Base-by-base conservation (phyloP, 2,888 invertebrate species). In the Phortica okadai region DNA sequence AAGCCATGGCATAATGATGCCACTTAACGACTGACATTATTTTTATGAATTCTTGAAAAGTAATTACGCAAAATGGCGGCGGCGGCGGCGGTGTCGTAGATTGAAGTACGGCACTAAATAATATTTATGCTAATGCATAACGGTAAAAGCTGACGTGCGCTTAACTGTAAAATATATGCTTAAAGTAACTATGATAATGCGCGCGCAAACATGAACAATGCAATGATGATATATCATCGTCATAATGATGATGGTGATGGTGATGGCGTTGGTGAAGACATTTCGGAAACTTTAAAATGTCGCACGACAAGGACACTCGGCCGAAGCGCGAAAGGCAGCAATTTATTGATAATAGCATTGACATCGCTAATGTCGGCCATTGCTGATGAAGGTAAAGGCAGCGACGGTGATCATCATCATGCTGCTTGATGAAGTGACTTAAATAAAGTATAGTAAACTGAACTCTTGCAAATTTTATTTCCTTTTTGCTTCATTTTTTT, bases 91-190 rank as follows among this genome's bases (percentile, higher is more conserved):
- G 0, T 21, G 25, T 2, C 21, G 14, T 64, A 7, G 41, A 64
- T 6, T 64, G 11, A 33, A 64, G 64, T 14, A 64, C 25, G 6
- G 6, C 33, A 41, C 64, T 33, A 33, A 42, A 44, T 54, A 54
- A 72, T 33, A 21, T 72, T 72, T 72, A 72, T 72, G 70, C 70
- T 54, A 72, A 72, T 69, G 69, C 69, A 67, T 44, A 69, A 69
- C 45, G 50, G 50, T 69, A 69, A 50, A 44, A 69, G 14, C 44
- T 45, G 69, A 45, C 16, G 10, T 69, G 50, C 50, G 69, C 69
- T 69, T 69, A 69, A 69, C 50, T 42, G 25, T 69, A 69, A 69
- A 69, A 21, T 69, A 69, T 50, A 69, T 69, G 44, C 44, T 59
- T 16, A 64, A 25, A 64, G 64, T 64, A 64, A 64, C 64, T 64